Evolutionary conservation across 2,113 vertebrate species (phyloP).

Genomic region (Bubo bubo): DNA sequence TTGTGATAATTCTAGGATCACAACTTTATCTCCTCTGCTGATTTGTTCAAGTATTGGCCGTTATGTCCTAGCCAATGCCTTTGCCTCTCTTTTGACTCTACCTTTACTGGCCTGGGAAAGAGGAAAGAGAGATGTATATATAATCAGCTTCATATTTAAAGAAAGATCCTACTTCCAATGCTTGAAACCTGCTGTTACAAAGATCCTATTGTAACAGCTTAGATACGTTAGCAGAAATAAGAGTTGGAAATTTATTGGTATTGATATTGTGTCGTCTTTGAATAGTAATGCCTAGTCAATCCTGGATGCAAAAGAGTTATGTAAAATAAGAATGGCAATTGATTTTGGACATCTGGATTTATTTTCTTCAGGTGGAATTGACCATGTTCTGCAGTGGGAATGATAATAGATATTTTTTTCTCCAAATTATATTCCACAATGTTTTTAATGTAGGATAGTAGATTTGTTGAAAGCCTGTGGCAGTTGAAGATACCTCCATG

Average conservation of each 20-base stretch:
- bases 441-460: neutral
- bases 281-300: neutral
- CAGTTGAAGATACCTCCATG: neutral
- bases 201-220: neutral
- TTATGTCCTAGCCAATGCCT: neutral
- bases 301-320: neutral
- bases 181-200: neutral
- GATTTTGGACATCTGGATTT: neutral
- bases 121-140: neutral
- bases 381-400: neutral
- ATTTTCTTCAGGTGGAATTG: neutral
- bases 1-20: neutral
- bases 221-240: neutral
- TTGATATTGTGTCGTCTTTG: neutral
- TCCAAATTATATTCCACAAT: neutral
- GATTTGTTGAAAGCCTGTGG: neutral
- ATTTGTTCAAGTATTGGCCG: neutral
- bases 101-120: neutral
- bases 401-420: neutral
- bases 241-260: neutral
- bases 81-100: neutral
- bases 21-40: neutral
- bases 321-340: neutral
- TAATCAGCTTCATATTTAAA: neutral
- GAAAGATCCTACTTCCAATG: neutral